Evolutionary conservation across 2,113 vertebrate species (phyloP), one percentile per base, ranked within the genome.

Genomic region (Tinamus guttatus): DNA sequence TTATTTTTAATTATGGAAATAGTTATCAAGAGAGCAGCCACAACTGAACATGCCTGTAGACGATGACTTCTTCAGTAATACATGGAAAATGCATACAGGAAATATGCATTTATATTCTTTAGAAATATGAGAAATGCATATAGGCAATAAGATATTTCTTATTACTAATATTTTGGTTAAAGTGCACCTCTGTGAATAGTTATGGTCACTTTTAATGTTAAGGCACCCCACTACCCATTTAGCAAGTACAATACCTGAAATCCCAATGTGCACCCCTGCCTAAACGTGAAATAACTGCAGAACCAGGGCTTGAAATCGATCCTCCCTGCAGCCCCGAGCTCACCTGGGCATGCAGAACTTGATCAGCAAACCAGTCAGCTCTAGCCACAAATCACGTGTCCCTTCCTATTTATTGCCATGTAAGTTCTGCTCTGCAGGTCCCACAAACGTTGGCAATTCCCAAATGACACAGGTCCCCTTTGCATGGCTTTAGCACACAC

Each of bases 1-100:
- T 96, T 97, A 87, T 94, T 93, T 93, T 93, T 90, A 92, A 89
- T 92, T 95, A 94, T n/a, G 77, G 85, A 40, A 24, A 25, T 34
- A 94, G 52, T 90, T 91, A 94, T 81, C 64, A 75, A 95, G 93
- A 71, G 64, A 80, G 49, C 40, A 70, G 70, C 77, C 62, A 63
- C 85, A 94, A 94, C 43, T 83, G 88, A 94, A 74, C 70, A 52
- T 67, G 94, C 64, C 89, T 63, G 92, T 92, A 82, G 87, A 75
- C 85, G 67, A 87, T 63, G 81, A 94, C 84, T 96, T 95, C 80
- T 90, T 83, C 63, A 82, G 85, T 40, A 89, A 60, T 25, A 30
- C 21, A 85, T 24, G 21, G 49, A 49, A 49, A 49, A 22, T 49
- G 49, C 49, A 49, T 49, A 47, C 47, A 49, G 49, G 49, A 49